These are phyloP conservation scores for Vesta saturnalis DNA, from an alignment of 2,888 invertebrate genomes.

Conservation along the genomic window DNA sequence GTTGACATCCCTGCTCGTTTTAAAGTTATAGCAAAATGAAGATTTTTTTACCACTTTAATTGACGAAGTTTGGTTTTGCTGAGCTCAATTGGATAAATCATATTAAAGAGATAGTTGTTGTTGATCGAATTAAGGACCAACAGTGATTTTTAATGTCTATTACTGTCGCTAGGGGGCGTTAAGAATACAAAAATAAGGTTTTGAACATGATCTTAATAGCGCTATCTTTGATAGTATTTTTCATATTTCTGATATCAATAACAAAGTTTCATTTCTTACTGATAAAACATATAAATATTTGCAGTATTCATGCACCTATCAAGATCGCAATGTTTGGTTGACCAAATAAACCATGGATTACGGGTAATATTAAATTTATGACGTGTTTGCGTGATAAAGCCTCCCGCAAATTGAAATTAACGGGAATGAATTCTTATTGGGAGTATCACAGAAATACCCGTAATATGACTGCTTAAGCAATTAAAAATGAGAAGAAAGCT, in stretches of 20 bases:
- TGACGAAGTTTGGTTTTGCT: too few species aligned
- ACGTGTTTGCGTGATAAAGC: not conserved
- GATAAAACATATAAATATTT: not conserved
- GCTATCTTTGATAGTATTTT: not conserved
- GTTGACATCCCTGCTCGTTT: too few species aligned
- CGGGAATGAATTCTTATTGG: not conserved
- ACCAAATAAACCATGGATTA: not conserved
- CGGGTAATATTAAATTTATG: not conserved
- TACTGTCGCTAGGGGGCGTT: too few species aligned
- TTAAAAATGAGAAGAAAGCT: not conserved
- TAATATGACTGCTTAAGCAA: not conserved
- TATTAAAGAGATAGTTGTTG: too few species aligned
- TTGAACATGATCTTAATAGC: not conserved
- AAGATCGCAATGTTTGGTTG: not conserved
- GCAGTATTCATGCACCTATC: not conserved
- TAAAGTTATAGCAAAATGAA: too few species aligned
- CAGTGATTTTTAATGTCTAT: too few species aligned
- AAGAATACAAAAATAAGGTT: too few species aligned
- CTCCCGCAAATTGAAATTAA: not conserved
- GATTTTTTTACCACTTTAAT: too few species aligned
- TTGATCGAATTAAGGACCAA: too few species aligned
- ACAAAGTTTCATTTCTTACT: not conserved
- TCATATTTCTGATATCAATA: not conserved
- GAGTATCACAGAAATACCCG: not conserved
- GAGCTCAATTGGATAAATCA: too few species aligned